phyloP scores from a whole-genome alignment of 2,888 invertebrate genomes.

The Parthenolecanium corni region DNA sequence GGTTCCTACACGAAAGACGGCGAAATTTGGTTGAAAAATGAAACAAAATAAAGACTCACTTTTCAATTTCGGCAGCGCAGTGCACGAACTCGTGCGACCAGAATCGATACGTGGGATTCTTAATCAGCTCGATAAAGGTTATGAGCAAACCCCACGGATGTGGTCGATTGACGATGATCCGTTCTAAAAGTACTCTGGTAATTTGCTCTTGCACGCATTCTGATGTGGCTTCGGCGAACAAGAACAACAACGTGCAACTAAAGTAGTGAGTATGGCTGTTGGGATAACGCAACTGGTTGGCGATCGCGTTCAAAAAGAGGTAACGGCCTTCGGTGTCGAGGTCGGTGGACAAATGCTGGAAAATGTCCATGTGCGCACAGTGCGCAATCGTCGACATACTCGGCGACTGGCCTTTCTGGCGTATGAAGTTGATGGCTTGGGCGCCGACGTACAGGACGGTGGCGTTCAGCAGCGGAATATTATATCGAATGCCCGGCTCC shows the following conservation, averaged over 20 bases:
- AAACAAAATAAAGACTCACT: slow-evolving; percentile 73
- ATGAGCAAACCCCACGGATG: slow-evolving; percentile 99
- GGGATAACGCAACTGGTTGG: slow-evolving; percentile 96
- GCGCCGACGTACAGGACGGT: slow-evolving; percentile 95
- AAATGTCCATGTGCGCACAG: slow-evolving; percentile 98
- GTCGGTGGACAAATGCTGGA: slow-evolving; percentile 96
- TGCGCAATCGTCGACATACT: slow-evolving; percentile 97
- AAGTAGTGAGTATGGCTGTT: slow-evolving; percentile 99
- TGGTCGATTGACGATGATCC: slow-evolving; percentile 94
- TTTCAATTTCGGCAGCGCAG: slow-evolving; percentile 98
- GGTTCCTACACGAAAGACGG: too few relatives aligned
- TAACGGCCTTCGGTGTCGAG: slow-evolving; percentile 97
- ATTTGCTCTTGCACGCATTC: slow-evolving; percentile 98
- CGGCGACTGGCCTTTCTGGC: slow-evolving; percentile 80
- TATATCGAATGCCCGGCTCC: slow-evolving; percentile 85
- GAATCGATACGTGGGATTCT: slow-evolving; percentile 96
- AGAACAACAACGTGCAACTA: slow-evolving; percentile 89
- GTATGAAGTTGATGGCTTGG: slow-evolving; percentile 84
- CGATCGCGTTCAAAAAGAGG: slow-evolving; percentile 94
- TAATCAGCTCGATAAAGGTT: slow-evolving; percentile 97
- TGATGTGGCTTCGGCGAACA: slow-evolving; percentile 94
- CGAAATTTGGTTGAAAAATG: too few relatives aligned
- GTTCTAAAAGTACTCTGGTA: slow-evolving; percentile 84
- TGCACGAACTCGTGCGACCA: slow-evolving; percentile 99
- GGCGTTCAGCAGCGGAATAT: slow-evolving; percentile 92